These are phyloP conservation scores for Phaethon lepturus DNA, from an alignment of 2,113 vertebrate species.

Conservation along the genomic window DNA sequence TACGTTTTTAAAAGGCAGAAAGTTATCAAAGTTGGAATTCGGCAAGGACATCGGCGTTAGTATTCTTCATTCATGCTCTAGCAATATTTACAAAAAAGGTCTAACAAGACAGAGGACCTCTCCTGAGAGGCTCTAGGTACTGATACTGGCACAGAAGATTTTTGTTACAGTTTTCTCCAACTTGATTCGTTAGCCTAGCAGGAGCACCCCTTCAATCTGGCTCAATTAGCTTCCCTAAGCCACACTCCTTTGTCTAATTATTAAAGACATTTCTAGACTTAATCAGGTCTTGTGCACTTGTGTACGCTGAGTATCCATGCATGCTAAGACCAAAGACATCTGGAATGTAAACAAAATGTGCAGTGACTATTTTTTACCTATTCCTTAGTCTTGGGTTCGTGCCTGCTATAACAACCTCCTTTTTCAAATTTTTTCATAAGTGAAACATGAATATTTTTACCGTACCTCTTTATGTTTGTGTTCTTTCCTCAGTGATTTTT, in stretches of 20 bases:
- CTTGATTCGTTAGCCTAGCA: background rate
- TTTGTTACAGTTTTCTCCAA: background rate
- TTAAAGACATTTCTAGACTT: background rate
- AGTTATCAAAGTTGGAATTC: background rate
- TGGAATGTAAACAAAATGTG: background rate
- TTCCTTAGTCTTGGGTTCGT: background rate
- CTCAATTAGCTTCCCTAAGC: background rate
- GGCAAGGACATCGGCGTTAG: background rate
- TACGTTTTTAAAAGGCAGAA: background rate
- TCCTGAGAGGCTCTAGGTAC: background rate
- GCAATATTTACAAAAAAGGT: background rate
- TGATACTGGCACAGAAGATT: background rate
- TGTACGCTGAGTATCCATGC: accelerated
- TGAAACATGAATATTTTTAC: background rate
- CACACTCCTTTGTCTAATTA: background rate
- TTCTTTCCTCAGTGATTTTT: slow-evolving; percentile 86
- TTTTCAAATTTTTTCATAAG: background rate
- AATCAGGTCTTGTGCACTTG: background rate
- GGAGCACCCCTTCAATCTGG: background rate
- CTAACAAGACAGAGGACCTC: background rate
- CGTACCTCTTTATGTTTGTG: slow-evolving; percentile 82
- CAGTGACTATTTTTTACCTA: background rate
- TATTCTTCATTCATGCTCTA: background rate
- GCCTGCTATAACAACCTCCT: background rate
- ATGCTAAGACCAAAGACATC: background rate